These are phyloP conservation scores for Cavia aperea DNA, from an alignment of 2,113 vertebrate genomes.

Conservation along the genomic window DNA sequence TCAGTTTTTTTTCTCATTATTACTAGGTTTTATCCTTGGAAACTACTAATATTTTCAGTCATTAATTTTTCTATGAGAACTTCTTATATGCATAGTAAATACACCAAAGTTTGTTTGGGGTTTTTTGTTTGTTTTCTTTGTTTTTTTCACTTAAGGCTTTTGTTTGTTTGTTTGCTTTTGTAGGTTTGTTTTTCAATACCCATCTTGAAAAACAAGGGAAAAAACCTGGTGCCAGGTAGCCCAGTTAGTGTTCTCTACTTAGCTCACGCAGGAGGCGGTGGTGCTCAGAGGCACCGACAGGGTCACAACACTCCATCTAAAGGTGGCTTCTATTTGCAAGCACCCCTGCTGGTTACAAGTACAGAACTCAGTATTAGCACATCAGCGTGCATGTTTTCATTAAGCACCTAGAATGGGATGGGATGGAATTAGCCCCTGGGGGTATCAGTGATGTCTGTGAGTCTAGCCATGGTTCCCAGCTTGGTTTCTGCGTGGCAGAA, in stretches of 20 bases:
- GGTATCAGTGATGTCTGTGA: not conserved
- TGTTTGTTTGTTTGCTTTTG: not conserved
- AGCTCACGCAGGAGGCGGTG: not conserved
- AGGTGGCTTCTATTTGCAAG: not conserved
- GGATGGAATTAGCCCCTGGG: not conserved
- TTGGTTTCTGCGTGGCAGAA: not conserved
- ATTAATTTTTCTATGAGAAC: not conserved
- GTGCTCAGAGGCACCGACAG: not conserved
- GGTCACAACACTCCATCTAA: not conserved
- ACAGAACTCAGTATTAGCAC: not conserved
- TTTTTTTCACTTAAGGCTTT: not conserved
- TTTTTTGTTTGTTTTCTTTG: not conserved
- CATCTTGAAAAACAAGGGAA: conserved; percentile 6
- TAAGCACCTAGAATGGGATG: not conserved
- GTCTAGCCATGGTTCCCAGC: not conserved
- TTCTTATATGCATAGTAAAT: not conserved
- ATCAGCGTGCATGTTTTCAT: not conserved
- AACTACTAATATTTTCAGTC: not conserved
- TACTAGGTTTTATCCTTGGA: conserved; percentile 15
- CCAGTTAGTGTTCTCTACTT: not conserved
- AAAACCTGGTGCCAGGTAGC: not conserved
- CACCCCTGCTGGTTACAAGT: not conserved
- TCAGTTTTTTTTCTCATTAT: not conserved
- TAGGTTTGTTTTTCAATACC: not conserved
- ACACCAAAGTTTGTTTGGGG: not conserved